Evolutionary conservation across 2,888 invertebrate species (phyloP).

Genomic region (Noctua pronuba): DNA sequence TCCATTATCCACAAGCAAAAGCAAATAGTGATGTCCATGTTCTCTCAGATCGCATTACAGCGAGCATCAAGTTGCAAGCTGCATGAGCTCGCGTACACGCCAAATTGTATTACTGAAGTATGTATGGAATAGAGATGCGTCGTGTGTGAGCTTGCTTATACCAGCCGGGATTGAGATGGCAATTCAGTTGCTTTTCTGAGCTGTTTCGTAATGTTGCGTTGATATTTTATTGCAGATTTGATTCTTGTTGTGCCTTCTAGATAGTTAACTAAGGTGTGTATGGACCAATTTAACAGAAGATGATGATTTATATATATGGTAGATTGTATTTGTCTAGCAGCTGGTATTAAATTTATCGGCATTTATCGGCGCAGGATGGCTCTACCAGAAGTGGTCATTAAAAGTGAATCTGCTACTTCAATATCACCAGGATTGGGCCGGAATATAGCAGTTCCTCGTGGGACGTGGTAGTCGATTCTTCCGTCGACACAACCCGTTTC

Average conservation of each 20-base stretch:
- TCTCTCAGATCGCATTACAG: slow-evolving; percentile 36
- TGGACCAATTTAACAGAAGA: too few relatives aligned
- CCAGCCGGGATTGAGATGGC: background rate
- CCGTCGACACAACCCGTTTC: too few relatives aligned
- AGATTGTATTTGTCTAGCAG: too few relatives aligned
- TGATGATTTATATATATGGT: too few relatives aligned
- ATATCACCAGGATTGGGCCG: too few relatives aligned
- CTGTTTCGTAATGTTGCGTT: background rate
- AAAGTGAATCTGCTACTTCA: too few relatives aligned
- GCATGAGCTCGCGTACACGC: slow-evolving; percentile 42
- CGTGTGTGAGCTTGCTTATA: background rate
- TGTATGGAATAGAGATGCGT: slow-evolving; percentile 4
- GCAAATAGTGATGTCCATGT: slow-evolving; percentile 17
- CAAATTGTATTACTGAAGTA: slow-evolving; percentile 54
- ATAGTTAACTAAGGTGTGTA: background rate
- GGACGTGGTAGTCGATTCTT: too few relatives aligned
- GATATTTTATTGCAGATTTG: background rate
- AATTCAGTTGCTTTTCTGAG: slow-evolving; percentile 1
- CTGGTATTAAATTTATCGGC: too few relatives aligned
- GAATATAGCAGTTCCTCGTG: too few relatives aligned
- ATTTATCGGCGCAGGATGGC: too few relatives aligned
- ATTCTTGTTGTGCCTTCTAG: background rate
- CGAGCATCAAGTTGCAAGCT: slow-evolving; percentile 41
- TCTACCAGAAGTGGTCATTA: too few relatives aligned
- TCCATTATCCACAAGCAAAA: slow-evolving; percentile 10